Evolutionary conservation across 2,888 invertebrate genomes (phyloP).

Genomic region (Hylaea fasciaria): DNA sequence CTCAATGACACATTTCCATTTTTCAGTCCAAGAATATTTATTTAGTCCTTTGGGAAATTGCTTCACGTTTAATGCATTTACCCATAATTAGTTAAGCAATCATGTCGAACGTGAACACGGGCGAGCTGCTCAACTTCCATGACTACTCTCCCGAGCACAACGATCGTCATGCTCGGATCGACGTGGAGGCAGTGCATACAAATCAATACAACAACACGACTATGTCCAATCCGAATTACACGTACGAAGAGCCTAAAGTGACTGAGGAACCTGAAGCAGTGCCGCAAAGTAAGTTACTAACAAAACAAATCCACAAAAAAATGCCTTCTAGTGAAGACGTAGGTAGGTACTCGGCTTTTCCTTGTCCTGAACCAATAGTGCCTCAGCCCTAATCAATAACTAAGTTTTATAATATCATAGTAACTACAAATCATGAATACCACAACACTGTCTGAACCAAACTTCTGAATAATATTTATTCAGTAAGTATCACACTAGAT

Average conservation of each 20-base stretch:
- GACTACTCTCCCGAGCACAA: slow-evolving; percentile 87
- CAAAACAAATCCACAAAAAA: too few species aligned
- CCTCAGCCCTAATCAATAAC: too few species aligned
- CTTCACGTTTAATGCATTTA: slow-evolving; percentile 10
- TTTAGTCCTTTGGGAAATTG: background rate
- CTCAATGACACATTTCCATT: too few species aligned
- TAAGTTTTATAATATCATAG: too few species aligned
- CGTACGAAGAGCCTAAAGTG: slow-evolving; percentile 68
- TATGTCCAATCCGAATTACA: slow-evolving; percentile 73
- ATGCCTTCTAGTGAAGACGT: too few species aligned
- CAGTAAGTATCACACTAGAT: too few species aligned
- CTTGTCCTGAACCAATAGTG: too few species aligned
- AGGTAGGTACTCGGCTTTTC: too few species aligned
- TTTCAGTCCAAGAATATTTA: too few species aligned
- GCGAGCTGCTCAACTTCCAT: slow-evolving; percentile 89
- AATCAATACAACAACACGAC: slow-evolving; percentile 72
- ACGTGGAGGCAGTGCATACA: slow-evolving; percentile 86
- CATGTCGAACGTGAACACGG: slow-evolving; percentile 81
- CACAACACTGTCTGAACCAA: too few species aligned
- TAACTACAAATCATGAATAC: too few species aligned
- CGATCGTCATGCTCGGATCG: slow-evolving; percentile 86
- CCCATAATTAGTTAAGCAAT: slow-evolving; percentile 35
- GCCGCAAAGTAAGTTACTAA: slow-evolving; percentile 60
- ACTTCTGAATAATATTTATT: too few species aligned
- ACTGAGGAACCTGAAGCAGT: slow-evolving; percentile 61